Evolutionary conservation across 2,888 invertebrate genomes (phyloP), one percentile per base, ranked within the genome.

Genomic region (Noctua comes): DNA sequence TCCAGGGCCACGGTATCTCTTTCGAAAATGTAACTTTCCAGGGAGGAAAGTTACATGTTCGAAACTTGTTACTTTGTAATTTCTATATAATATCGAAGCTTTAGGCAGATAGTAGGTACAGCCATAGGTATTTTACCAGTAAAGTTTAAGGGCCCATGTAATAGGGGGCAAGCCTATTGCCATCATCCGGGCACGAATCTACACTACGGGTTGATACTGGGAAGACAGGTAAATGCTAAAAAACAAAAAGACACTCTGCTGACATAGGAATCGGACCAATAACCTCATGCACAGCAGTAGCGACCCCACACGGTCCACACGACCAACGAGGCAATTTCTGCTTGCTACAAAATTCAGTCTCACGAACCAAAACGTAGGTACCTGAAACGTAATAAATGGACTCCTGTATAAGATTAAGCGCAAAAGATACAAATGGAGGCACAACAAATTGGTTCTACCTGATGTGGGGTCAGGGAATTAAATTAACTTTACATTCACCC

Each of bases 391-490:
- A 65, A 86, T 86, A 77, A 84, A 86, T 73, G 73, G 62, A 24
- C 59, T 68, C 10, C 68, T 68, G 57, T 76, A 68, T 68, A 78
- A 77, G 77, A 82, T 88, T 85, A 88, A 86, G 66, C 71, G 76
- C 77, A 76, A 79, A 46, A 79, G 87, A 74, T 88, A 85, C 72
- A 84, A 87, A 76, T 73, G 71, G 73, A 48, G 43, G 70, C 79
- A 66, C 78, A 86, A 84, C 84, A 80, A 86, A 86, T 86, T 82
- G 77, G 72, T 78, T 75, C 46, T 77, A 77, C 86, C 71, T 83
- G 84, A 75, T 51, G 80, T 54, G 46, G 83, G 86, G 80, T 86
- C 80, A 78, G 69, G 46, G 73, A 84, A 85, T 86, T 79, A 85
- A 86, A 86, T 86, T 86, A 86, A 79, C 76, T 79, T 86, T 68